Base-by-base conservation (phyloP, 2,888 invertebrate species). In the Girardia tigrina region DNA sequence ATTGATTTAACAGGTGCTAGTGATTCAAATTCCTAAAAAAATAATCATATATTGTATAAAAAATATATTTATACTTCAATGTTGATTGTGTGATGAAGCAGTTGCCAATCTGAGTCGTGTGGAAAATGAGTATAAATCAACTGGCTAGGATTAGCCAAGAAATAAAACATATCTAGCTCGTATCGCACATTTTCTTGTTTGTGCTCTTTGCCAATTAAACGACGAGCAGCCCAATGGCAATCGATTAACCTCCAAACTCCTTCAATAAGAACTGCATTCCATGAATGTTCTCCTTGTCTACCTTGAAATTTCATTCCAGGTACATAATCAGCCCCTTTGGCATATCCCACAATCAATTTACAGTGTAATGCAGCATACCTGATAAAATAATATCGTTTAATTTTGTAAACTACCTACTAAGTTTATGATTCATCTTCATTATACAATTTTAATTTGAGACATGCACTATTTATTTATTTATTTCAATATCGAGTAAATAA, bases 1-100 rank as follows among this genome's bases (percentile, higher is more conserved):
- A 82, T 82, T 28, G 82, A 83, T 78, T 84, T 84, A 80, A 84
- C 83, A 76, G 83, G 83, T 0, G 83, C 83, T 79, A 84, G 81
- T 78, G 83, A 81, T 79, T 84, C 84, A 79, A 84, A 84, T 79
- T 84, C 83, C 74, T 82, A 80, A 8, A 36, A 36, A 36, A n/a
- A n/a, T n/a, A n/a, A n/a, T n/a, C n/a, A n/a, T 36, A 36, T 36
- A 12, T 36, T 36, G 36, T 16, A n/a, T n/a, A n/a, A n/a, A n/a
- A n/a, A n/a, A n/a, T n/a, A n/a, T n/a, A n/a, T n/a, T n/a, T n/a
- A n/a, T n/a, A n/a, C 74, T 69, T 74, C 26, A 56, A 74, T 26
- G 69, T 42, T 74, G 23, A 74, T 26, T 6, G 42, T 28, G 14
- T 42, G 42, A 27, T 42, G 26, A 12, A 74, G n/a, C 20, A 74